Conservation (phyloP, 2,113 vertebrate genomes). For the Anser brachyrhynchus region DNA sequence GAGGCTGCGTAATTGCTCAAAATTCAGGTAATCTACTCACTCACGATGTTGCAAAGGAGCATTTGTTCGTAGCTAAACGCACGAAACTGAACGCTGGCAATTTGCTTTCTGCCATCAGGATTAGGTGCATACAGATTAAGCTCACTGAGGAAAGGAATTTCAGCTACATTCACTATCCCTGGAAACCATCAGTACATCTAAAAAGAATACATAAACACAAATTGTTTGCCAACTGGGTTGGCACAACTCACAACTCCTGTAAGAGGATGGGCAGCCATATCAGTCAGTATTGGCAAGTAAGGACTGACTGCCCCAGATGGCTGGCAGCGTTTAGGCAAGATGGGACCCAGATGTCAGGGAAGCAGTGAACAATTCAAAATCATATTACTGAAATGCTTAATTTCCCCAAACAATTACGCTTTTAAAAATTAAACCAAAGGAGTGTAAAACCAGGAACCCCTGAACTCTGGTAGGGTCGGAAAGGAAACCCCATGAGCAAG, state of each 20-base stretch:
- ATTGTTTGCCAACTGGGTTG: slow-evolving; percentile 29
- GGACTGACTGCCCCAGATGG: slow-evolving; percentile 55
- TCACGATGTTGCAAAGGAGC: background rate
- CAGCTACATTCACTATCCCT: background rate
- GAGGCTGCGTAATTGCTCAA: background rate
- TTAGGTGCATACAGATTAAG: background rate
- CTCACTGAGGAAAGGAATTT: background rate
- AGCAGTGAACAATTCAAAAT: background rate
- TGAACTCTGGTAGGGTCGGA: background rate
- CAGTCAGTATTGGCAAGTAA: slow-evolving; percentile 26
- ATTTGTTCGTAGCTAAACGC: background rate
- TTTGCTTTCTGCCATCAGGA: fast-evolving
- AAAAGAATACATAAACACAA: background rate
- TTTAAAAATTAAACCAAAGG: background rate
- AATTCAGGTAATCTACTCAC: background rate
- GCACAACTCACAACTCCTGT: background rate
- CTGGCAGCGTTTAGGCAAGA: background rate
- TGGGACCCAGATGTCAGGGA: slow-evolving; percentile 34
- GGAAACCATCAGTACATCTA: background rate
- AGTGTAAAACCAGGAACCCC: background rate
- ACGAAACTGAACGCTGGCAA: background rate
- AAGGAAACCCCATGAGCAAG: background rate
- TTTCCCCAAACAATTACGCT: background rate
- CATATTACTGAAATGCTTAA: background rate
- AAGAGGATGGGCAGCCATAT: background rate